These are phyloP conservation scores for Agrochola macilenta DNA, from an alignment of 2,888 invertebrate species.

Conservation along the genomic window DNA sequence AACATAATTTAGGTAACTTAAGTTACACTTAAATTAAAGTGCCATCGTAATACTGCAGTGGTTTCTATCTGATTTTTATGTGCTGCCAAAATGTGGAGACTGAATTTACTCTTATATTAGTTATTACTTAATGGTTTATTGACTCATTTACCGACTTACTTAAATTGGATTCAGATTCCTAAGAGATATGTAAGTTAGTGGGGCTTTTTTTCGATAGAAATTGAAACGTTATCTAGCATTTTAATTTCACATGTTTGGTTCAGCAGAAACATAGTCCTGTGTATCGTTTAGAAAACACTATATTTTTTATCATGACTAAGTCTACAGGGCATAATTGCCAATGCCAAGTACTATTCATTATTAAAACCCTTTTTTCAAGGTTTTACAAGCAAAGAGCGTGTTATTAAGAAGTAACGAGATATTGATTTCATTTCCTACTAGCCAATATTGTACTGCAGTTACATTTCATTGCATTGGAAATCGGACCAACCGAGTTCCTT, in stretches of 20 bases:
- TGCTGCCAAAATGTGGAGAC: constrained; percentile 12
- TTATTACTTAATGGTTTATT: constrained; percentile 28
- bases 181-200: not conserved
- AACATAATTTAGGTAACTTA: not conserved
- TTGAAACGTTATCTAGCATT: not conserved
- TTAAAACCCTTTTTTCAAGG: constrained; percentile 33
- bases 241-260: not conserved
- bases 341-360: constrained; percentile 3
- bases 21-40: constrained; percentile 25
- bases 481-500: not conserved
- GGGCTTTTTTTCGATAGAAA: not conserved
- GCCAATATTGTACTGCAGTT: not conserved
- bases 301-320: not conserved
- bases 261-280: not conserved
- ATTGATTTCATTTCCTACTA: constrained; percentile 18
- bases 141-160: not conserved
- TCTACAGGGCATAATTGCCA: not conserved
- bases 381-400: constrained; percentile 5
- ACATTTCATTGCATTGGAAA: not conserved
- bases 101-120: constrained; percentile 8
- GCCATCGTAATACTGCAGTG: constrained; percentile 1
- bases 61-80: constrained; percentile 18
- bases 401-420: not conserved
- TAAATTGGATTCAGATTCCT: constrained; percentile 11
- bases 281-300: not conserved